Conservation (phyloP, 2,113 vertebrate species). For the Menura novaehollandiae region DNA sequence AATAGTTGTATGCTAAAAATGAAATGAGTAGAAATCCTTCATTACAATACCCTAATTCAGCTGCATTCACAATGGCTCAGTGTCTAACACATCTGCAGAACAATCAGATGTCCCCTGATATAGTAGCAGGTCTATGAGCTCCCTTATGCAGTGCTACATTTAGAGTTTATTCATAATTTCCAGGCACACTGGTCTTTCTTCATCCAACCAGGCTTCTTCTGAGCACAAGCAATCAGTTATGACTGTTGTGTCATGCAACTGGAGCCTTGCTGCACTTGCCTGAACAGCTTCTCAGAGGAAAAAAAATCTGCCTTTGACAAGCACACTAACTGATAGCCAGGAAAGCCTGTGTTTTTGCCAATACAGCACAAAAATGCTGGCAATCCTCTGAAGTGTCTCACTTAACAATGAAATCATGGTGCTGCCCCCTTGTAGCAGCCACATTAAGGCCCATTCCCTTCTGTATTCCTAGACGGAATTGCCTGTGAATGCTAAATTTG, state of each 20-base stretch:
- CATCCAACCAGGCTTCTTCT: not conserved
- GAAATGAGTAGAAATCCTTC: not conserved
- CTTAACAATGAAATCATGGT: not conserved
- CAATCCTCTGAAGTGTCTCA: not conserved
- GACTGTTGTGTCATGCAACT: not conserved
- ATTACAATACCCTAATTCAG: constrained; percentile 23
- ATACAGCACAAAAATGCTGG: not conserved
- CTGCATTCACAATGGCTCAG: not conserved
- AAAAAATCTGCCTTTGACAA: not conserved
- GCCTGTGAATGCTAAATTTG: not conserved
- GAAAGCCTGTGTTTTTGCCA: not conserved
- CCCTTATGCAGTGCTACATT: constrained; percentile 13
- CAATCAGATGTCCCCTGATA: constrained; percentile 13
- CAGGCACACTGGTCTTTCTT: not conserved
- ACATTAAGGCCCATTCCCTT: not conserved
- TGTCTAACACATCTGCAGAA: constrained; percentile 39
- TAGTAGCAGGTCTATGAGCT: constrained; percentile 14
- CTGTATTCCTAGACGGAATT: not conserved
- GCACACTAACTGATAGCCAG: not conserved
- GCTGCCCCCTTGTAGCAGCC: not conserved
- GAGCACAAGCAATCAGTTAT: constrained; percentile 17
- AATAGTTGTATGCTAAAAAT: not conserved
- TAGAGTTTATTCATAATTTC: constrained; percentile 37
- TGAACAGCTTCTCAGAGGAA: constrained; percentile 5
- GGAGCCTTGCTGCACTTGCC: constrained; percentile 22